Evolutionary conservation across 2,888 invertebrate species (phyloP), one percentile per base, ranked within the genome.

Genomic region (Phortica magna): DNA sequence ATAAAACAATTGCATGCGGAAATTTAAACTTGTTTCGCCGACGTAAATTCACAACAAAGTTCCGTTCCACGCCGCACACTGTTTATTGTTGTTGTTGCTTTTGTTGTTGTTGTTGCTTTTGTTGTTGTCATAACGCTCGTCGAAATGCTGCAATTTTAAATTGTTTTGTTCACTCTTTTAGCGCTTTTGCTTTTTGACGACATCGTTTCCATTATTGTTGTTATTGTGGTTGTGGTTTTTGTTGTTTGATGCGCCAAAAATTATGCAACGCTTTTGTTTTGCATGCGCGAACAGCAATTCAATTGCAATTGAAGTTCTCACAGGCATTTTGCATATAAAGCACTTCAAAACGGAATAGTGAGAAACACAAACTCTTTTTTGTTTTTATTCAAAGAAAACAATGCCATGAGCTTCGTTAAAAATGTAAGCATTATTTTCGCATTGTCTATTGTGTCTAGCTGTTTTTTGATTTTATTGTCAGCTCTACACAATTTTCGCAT

Each of bases 241-340:
- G n/a, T 22, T 22, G 10, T 14, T 12, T 70, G 53, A 19, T 68
- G 48, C 48, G 43, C 31, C 55, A 31, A 55, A 68, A 71, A 71
- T 71, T 71, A 71, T 71, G 70, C 53, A 71, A 71, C 19, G 12
- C 55, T 31, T 17, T 53, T 71, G 39, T 31, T 31, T 22, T 22
- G 48, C 70, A 71, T 71, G 53, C 55, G 31, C 17, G 48, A 55
- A 17, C 7, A 19, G 10, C 43, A 68, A 17, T 68, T 48, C 68
- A 68, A 68, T 68, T 68, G 14, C 70, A 71, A 55, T 71, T 71
- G 70, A 42, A 53, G 22, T 71, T 71, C 53, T 71, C 70, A 71
- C 53, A 17, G 39, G 48, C 48, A 19, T 68, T 68, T 71, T 31
- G 70, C 53, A 48, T n/a, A 71, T 17, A 31, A 22, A 4, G 10